These are phyloP conservation scores for Neolamprologus kungweensis DNA, from an alignment of 2,113 vertebrate genomes.

Conservation along the genomic window DNA sequence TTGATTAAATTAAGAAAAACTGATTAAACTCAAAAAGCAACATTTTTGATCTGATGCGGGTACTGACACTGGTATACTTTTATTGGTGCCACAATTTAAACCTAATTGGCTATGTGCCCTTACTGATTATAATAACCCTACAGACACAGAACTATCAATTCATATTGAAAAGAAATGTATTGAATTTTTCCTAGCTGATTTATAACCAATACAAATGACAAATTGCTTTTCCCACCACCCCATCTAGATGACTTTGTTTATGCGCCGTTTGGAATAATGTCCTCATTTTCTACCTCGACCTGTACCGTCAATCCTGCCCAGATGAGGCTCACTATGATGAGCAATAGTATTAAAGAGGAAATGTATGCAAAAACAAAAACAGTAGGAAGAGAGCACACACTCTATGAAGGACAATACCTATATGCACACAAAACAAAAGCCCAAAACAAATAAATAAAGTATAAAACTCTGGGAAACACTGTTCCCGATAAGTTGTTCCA, in stretches of 20 bases:
- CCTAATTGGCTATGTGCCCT: background rate
- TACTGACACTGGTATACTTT: background rate
- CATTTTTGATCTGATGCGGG: background rate
- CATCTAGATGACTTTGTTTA: background rate
- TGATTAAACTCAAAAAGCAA: background rate
- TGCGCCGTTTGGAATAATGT: background rate
- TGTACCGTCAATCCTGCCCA: background rate
- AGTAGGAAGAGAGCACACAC: background rate
- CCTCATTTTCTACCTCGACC: background rate
- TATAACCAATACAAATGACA: background rate
- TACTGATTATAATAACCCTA: background rate
- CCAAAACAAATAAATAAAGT: slow-evolving; percentile 55
- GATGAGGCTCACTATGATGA: background rate
- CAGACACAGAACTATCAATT: background rate
- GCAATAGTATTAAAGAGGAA: background rate
- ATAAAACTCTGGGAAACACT: slow-evolving; percentile 98
- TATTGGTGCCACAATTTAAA: background rate
- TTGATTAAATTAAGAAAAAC: background rate
- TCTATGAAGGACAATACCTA: background rate
- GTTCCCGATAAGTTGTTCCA: slow-evolving; percentile 96
- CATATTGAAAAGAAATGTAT: background rate
- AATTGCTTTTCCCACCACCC: background rate
- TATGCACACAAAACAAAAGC: background rate
- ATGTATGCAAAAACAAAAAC: background rate
- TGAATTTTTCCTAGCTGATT: background rate